Conservation (phyloP, 2,113 vertebrate genomes). For the Nasalis larvatus region DNA sequence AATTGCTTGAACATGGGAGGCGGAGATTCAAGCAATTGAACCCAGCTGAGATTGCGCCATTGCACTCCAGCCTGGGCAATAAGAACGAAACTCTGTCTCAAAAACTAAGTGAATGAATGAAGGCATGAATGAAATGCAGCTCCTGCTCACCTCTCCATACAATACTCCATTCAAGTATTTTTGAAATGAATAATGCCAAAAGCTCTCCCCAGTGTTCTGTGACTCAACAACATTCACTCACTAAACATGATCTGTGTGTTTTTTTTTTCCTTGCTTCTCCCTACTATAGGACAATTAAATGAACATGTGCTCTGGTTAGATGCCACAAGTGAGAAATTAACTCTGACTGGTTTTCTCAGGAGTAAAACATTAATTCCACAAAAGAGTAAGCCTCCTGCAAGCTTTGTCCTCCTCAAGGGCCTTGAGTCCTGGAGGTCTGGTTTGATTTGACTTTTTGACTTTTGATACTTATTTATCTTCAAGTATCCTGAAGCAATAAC, state of each 20-base stretch:
- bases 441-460: neutral
- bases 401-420: neutral
- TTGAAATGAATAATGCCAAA: neutral
- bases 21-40: too few relatives aligned
- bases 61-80: too few relatives aligned
- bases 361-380: too few relatives aligned
- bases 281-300: too few relatives aligned
- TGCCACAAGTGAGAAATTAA: neutral
- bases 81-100: too few relatives aligned
- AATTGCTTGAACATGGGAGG: too few relatives aligned
- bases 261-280: neutral
- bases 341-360: neutral
- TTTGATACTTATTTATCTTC: neutral
- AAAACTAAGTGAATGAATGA: neutral
- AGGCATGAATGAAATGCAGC: neutral
- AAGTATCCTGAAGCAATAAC: neutral
- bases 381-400: neutral
- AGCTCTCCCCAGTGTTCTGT: too few relatives aligned
- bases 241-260: fast-evolving
- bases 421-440: neutral
- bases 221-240: too few relatives aligned
- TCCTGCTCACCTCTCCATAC: neutral
- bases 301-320: fast-evolving
- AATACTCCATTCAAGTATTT: neutral
- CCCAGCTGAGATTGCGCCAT: too few relatives aligned